Base-by-base conservation (phyloP, 2,888 invertebrate genomes). In the Oasisia sp. region DNA sequence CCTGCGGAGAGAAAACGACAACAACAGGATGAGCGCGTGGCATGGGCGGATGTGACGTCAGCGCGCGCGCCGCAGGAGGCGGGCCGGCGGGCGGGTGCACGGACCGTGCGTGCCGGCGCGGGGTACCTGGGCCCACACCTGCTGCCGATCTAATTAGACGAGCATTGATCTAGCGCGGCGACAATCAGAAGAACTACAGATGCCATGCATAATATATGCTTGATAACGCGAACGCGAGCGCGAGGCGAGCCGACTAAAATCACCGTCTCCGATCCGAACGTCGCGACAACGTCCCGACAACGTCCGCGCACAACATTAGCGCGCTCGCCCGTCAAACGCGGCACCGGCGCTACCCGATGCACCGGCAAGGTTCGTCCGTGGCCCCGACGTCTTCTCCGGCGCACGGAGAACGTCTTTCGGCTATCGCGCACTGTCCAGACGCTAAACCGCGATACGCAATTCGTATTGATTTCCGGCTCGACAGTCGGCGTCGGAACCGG, bases 101-200 rank as follows among this genome's bases (percentile, higher is more conserved):
- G 27, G 74, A 19, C 27, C 14, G 74, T 74, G 74, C 74, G 50
- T 50, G 50, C 50, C 9, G 74, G 19, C 2, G 19, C 27, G 5
- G 74, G 27, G 74, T 74, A 74, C 74, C 74, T 74, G 74, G 74
- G 19, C 27, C 74, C 74, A 74, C 74, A 74, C 74, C 74, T 74
- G 74, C 74, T 74, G 74, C 74, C 74, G 74, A 74, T 74, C 74
- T 74, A 74, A 74, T 74, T 74, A 74, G 74, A 74, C 27, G 74
- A 74, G 74, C 14, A 74, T 74, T 74, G 74, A 74, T 74, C 74
- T 74, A 19, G 74, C 19, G 74, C 74, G 74, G 74, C 74, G 74
- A n/a, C n/a, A 74, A 74, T 74, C 74, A 74, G 19, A 74, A 74
- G 74, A 14, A 14, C 74, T 4, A 74, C 27, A 19, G 74, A 74